Evolutionary conservation across 2,797 vertebrate genomes (phyloP).

Genomic region (Aldrovandia affinis): DNA sequence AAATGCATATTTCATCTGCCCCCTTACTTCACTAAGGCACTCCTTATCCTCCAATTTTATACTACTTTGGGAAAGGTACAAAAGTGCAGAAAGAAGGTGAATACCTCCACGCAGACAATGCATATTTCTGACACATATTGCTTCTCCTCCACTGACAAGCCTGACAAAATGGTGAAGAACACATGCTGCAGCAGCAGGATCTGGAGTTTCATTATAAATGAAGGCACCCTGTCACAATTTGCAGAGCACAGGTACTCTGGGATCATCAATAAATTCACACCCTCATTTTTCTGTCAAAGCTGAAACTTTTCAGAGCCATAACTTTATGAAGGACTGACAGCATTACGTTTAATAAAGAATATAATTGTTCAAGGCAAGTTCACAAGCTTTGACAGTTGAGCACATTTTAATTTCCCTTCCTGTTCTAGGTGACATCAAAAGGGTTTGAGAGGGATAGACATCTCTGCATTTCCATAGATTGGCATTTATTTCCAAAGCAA

Average conservation of each 20-base stretch:
- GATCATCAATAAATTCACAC: conserved; percentile 41
- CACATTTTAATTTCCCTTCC: not conserved
- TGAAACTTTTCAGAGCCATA: not conserved
- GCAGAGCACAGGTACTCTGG: conserved; percentile 17
- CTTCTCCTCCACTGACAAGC: conserved; percentile 38
- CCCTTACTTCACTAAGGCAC: conserved; percentile 19
- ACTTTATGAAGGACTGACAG: not conserved
- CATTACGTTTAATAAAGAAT: not conserved
- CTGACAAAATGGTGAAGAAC: conserved; percentile 43
- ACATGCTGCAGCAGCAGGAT: conserved; percentile 17
- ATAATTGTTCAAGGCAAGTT: not conserved
- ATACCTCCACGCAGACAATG: conserved; percentile 33
- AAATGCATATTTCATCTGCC: conserved; percentile 2
- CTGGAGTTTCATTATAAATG: conserved; percentile 4
- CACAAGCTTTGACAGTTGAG: not conserved
- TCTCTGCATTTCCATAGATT: not conserved
- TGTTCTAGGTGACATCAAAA: not conserved
- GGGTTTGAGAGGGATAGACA: not conserved
- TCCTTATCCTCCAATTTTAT: conserved; percentile 26
- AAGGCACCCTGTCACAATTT: conserved; percentile 26
- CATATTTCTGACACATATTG: conserved; percentile 40
- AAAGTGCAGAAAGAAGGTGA: conserved; percentile 66
- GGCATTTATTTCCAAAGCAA: not conserved
- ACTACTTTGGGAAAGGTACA: conserved; percentile 63
- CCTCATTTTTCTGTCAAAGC: not conserved